Percentiles rank a stretch among this genome's conserved stretches.
phyloP scores from a whole-genome alignment of 2,113 vertebrate genomes.

The Epinephelus lanceolatus region DNA sequence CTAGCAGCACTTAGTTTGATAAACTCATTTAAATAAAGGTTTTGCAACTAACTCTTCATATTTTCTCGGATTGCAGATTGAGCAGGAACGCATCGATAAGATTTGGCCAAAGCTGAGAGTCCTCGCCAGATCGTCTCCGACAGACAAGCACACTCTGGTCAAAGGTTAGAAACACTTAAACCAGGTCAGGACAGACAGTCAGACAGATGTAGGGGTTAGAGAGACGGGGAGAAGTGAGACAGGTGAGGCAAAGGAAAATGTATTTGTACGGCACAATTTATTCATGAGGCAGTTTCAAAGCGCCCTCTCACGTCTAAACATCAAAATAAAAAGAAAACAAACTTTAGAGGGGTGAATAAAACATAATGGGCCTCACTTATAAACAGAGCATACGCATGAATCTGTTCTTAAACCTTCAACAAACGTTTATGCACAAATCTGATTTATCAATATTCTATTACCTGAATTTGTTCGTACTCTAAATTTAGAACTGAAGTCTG shows the following conservation, averaged over 20 bases:
- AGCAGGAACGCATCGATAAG: constrained; percentile 97
- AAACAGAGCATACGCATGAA: too few relatives aligned
- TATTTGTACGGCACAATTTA: background rate
- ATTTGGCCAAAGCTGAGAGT: constrained; percentile 98
- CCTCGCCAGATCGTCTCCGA: constrained; percentile 97
- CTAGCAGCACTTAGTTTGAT: background rate
- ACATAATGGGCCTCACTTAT: too few relatives aligned
- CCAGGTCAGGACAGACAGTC: background rate
- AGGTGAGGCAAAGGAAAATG: background rate
- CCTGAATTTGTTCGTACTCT: too few relatives aligned
- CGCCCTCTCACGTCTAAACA: background rate
- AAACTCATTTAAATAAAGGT: background rate
- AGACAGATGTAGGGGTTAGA: background rate
- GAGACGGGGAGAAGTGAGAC: background rate
- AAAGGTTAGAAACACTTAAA: constrained; percentile 89
- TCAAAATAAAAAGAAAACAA: background rate
- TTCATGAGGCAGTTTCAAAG: background rate
- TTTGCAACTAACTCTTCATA: background rate
- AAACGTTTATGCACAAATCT: too few relatives aligned
- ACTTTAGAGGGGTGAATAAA: background rate
- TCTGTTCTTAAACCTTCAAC: too few relatives aligned
- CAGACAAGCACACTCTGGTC: constrained; percentile 97
- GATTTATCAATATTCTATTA: too few relatives aligned
- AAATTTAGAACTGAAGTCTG: too few relatives aligned
- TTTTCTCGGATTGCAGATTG: constrained; percentile 86